phyloP scores from a whole-genome alignment of 23 tunicate species.

The Styela clava region DNA sequence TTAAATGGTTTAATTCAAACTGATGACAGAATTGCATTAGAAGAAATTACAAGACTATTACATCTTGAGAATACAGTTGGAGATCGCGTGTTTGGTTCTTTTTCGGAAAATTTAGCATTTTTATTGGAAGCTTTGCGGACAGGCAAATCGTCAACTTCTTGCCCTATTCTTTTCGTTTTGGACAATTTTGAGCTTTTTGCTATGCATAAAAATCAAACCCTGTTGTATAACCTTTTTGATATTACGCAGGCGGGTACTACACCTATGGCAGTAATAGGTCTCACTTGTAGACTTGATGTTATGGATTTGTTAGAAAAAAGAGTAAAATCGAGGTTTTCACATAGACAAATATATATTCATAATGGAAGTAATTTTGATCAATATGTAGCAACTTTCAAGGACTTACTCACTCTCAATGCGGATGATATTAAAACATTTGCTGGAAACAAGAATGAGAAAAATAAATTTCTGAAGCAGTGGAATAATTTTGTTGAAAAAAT shows the following conservation, averaged over 20 bases:
- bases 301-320: conserved; percentile 88
- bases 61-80: conserved; percentile 73
- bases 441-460: conserved; percentile 10
- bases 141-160: conserved; percentile 47
- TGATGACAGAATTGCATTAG: conserved; percentile 82
- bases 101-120: conserved; percentile 75
- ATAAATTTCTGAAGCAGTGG: conserved; percentile 26
- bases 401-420: background rate
- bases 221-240: conserved; percentile 85
- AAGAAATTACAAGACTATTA: conserved; percentile 91
- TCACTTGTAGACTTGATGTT: conserved; percentile 77
- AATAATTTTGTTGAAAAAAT: conserved; percentile 32
- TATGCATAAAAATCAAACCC: conserved; percentile 84
- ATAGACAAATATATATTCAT: conserved; percentile 63
- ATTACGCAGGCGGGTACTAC: conserved; percentile 67
- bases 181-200: conserved; percentile 91
- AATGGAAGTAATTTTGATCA: conserved; percentile 58
- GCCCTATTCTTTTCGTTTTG: conserved; percentile 59
- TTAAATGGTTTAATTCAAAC: conserved; percentile 82
- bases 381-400: conserved; percentile 45
- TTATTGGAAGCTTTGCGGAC: conserved; percentile 61
- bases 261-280: conserved; percentile 77
- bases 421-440: conserved; percentile 12
- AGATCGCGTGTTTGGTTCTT: conserved; percentile 76
- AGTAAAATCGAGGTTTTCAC: conserved; percentile 88